phyloP scores from a whole-genome alignment of 2,113 vertebrate genomes.

The Desmodus rotundus region DNA sequence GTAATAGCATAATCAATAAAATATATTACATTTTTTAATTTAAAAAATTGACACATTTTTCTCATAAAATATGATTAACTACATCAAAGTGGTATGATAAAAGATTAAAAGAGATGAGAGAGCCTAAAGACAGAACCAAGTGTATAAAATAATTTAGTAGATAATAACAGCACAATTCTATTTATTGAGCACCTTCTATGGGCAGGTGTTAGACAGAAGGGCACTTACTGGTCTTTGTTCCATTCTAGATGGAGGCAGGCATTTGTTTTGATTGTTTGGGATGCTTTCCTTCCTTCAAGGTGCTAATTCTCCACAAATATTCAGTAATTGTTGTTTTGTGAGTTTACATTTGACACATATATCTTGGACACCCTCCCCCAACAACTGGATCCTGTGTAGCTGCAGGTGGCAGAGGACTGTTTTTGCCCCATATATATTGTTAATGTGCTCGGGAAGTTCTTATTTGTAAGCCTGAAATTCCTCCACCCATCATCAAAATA shows the following conservation, averaged over 20 bases:
- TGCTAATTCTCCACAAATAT: neutral
- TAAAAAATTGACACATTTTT: neutral
- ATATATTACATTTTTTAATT: neutral
- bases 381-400: neutral
- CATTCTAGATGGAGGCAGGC: too few species aligned
- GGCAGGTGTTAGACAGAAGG: neutral
- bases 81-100: neutral
- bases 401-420: neutral
- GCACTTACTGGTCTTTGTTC: neutral
- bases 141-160: neutral
- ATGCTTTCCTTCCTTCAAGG: neutral
- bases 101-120: neutral
- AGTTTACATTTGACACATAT: neutral
- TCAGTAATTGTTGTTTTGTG: neutral
- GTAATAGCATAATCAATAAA: too few species aligned
- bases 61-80: neutral
- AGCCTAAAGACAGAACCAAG: neutral
- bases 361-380: neutral
- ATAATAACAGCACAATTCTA: too few species aligned
- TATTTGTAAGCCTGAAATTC: neutral
- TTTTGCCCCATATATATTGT: neutral
- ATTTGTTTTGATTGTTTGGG: neutral
- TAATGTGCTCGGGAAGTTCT: neutral
- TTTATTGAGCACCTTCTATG: neutral
- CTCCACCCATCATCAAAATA: neutral